Evolutionary conservation across 2,797 vertebrate genomes (phyloP).

Genomic region (Enteromius fasciolatus): DNA sequence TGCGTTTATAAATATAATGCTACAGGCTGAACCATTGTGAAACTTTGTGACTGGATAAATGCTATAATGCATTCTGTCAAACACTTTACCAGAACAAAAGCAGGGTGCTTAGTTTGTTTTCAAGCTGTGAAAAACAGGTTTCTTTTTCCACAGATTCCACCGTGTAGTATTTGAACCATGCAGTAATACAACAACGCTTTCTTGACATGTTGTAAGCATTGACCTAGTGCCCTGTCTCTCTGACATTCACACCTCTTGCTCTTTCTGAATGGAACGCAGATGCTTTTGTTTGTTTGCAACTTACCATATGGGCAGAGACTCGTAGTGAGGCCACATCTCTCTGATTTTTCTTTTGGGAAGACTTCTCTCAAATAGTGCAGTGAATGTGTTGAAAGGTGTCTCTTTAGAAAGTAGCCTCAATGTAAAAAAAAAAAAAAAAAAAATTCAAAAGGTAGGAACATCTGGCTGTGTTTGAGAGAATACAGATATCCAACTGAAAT

Average conservation of each 20-base stretch:
- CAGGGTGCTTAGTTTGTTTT: slow-evolving; percentile 8
- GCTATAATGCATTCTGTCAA: neutral
- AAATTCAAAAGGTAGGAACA: neutral
- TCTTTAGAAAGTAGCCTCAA: neutral
- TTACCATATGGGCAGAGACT: slow-evolving; percentile 48
- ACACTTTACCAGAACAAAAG: neutral
- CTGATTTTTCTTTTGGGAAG: slow-evolving; percentile 17
- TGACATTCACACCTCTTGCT: slow-evolving; percentile 52
- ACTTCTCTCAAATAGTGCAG: slow-evolving; percentile 1
- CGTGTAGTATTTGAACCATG: slow-evolving; percentile 18
- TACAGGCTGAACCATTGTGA: neutral
- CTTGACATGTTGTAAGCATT: slow-evolving; percentile 48
- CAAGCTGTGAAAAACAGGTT: slow-evolving; percentile 14
- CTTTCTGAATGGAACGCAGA: slow-evolving; percentile 52
- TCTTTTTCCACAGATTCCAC: neutral
- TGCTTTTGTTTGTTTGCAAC: slow-evolving; percentile 45
- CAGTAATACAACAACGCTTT: slow-evolving; percentile 25
- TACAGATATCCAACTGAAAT: neutral
- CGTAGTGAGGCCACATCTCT: slow-evolving; percentile 18
- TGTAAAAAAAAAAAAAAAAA: neutral
- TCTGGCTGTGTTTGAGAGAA: neutral
- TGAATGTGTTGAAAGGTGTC: slow-evolving; percentile 1
- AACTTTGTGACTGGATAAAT: neutral
- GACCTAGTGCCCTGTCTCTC: slow-evolving; percentile 42
- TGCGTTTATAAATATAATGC: slow-evolving; percentile 20